A percentile compares a stretch with the other conserved stretches of the same genome.
Evolutionary conservation across 2,797 vertebrate genomes (phyloP).

Genomic region (Neosalanx taihuensis): DNA sequence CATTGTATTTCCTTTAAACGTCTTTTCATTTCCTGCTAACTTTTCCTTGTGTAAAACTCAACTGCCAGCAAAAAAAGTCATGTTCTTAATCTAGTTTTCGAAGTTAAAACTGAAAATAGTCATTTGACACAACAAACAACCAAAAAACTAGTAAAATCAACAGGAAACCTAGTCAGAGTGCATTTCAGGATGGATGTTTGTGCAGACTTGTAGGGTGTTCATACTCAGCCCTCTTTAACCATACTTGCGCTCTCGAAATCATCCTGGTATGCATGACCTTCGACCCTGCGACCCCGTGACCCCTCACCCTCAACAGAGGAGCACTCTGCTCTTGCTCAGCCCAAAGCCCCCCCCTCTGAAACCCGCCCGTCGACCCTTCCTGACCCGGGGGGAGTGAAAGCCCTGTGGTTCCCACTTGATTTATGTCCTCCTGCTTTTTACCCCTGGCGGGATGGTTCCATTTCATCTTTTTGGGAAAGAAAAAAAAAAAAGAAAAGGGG

Average conservation of each 20-base stretch:
- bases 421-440: conserved; percentile 82
- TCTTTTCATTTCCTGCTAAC: not conserved
- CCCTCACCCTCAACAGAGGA: conserved; percentile 34
- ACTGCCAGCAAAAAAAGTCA: not conserved
- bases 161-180: not conserved
- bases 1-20: not conserved
- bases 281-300: conserved; percentile 58
- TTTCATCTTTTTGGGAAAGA: conserved; percentile 81
- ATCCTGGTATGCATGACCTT: conserved; percentile 57
- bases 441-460: conserved; percentile 78
- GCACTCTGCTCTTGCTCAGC: conserved; percentile 64
- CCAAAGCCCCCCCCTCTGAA: conserved; percentile 47
- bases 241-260: conserved; percentile 41
- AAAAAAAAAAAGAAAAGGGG: conserved; percentile 29
- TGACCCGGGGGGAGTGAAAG: conserved; percentile 74
- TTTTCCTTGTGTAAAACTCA: not conserved
- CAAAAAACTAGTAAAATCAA: not conserved
- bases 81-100: not conserved
- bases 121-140: not conserved
- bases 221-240: conserved; percentile 34
- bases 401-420: conserved; percentile 84
- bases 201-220: conserved; percentile 21
- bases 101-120: not conserved
- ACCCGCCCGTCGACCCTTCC: conserved; percentile 65
- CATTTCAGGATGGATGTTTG: not conserved